Conservation (phyloP, 2,797 vertebrate genomes). For the Xenopus petersii region DNA sequence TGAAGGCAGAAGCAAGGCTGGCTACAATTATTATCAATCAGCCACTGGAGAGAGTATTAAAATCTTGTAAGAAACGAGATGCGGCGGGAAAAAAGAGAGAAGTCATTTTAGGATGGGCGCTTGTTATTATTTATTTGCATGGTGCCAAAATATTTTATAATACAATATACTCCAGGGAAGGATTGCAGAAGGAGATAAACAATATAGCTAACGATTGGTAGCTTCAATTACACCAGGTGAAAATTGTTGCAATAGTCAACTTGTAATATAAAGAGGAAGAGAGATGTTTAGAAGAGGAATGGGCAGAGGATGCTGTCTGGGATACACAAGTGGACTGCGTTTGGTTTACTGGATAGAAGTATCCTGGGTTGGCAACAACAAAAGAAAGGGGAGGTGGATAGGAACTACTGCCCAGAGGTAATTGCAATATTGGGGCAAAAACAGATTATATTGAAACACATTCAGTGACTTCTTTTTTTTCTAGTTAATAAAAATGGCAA, state of each 20-base stretch:
- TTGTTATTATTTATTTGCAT: conserved; percentile 30
- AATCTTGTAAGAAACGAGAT: neutral
- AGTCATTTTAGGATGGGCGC: neutral
- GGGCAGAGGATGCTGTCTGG: neutral
- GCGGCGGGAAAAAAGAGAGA: neutral
- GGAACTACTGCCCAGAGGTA: too few relatives aligned
- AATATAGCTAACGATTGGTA: conserved; percentile 7
- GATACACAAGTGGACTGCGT: too few relatives aligned
- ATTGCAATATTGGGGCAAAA: too few relatives aligned
- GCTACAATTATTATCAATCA: conserved; percentile 8
- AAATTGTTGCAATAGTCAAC: conserved; percentile 3
- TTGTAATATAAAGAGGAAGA: neutral
- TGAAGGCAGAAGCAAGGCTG: neutral
- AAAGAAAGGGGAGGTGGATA: too few relatives aligned
- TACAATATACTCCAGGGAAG: conserved; percentile 19
- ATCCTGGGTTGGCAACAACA: too few relatives aligned
- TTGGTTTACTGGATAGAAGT: neutral
- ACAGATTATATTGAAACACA: too few relatives aligned
- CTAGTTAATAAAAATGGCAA: too few relatives aligned
- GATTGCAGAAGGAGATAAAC: conserved; percentile 14
- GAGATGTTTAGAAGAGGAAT: neutral
- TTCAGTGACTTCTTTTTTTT: too few relatives aligned
- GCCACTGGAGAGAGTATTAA: conserved; percentile 4
- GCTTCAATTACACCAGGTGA: conserved; percentile 21
- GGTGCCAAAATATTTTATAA: conserved; percentile 20